These are phyloP conservation scores for Sebastes vulpes DNA, from an alignment of 2,797 vertebrate genomes.

Conservation along the genomic window DNA sequence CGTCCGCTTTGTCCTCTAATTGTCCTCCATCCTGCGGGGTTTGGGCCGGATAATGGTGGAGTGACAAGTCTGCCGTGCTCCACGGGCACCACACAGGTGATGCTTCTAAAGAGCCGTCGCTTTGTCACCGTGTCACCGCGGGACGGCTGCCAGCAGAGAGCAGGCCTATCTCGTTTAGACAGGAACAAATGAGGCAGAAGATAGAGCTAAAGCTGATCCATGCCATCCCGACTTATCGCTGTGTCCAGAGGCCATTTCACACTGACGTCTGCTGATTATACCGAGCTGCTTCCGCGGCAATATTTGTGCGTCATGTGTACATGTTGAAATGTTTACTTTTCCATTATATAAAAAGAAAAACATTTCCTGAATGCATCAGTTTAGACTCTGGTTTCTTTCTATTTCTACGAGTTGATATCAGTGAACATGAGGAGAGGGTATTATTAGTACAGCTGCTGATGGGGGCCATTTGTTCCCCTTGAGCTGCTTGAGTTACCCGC, in stretches of 20 bases:
- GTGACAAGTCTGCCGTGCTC: constrained; percentile 32
- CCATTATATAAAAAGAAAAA: background rate
- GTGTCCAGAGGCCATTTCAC: constrained; percentile 41
- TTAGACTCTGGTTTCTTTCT: constrained; percentile 5
- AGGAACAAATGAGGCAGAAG: constrained; percentile 70
- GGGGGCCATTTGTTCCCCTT: constrained; percentile 66
- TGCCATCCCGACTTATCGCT: constrained; percentile 53
- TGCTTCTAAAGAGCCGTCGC: constrained; percentile 31
- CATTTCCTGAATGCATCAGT: constrained; percentile 9
- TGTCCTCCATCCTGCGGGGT: constrained; percentile 35
- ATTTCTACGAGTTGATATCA: constrained; percentile 30
- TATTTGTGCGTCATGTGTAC: constrained; percentile 3
- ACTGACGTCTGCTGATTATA: constrained; percentile 25
- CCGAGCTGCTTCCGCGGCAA: background rate
- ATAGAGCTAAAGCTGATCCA: constrained; percentile 46
- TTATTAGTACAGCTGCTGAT: constrained; percentile 61
- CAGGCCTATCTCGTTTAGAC: constrained; percentile 66
- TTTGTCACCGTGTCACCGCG: constrained; percentile 50
- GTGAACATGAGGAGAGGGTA: constrained; percentile 24
- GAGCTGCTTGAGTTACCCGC: constrained; percentile 52
- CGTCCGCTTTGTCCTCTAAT: constrained; percentile 51
- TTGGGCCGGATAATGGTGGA: constrained; percentile 31
- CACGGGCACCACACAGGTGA: constrained; percentile 31
- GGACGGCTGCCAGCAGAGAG: constrained; percentile 62
- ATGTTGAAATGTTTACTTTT: constrained; percentile 18